Conservation (phyloP, 2,888 invertebrate species). For the Metacarcinus magister region DNA sequence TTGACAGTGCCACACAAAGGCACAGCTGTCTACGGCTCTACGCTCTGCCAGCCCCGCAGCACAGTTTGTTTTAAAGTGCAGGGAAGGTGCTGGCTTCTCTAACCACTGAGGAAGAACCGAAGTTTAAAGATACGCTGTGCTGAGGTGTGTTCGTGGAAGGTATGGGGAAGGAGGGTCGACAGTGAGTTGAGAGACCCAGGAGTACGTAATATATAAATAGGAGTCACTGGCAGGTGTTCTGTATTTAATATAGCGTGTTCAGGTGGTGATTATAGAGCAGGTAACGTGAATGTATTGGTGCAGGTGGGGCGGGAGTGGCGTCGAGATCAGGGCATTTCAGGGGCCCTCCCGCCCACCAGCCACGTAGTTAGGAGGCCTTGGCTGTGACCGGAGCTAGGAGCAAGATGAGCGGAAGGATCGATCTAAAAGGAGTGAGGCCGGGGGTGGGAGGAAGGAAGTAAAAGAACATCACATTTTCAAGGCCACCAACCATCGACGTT, state of each 20-base stretch:
- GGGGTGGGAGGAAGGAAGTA: constrained; percentile 21
- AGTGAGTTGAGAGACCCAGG: neutral
- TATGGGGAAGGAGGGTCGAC: too few species aligned
- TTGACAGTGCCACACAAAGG: neutral
- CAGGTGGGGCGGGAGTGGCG: neutral
- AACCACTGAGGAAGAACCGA: too few species aligned
- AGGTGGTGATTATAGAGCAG: neutral
- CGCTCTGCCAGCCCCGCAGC: neutral
- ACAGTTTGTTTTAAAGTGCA: too few species aligned
- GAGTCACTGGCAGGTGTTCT: neutral
- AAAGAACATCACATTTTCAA: neutral
- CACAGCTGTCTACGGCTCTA: neutral
- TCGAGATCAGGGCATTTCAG: neutral
- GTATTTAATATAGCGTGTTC: neutral
- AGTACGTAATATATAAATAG: neutral
- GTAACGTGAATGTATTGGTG: neutral
- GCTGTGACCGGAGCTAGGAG: constrained; percentile 17
- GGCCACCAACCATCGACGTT: neutral
- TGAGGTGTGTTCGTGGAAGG: too few species aligned
- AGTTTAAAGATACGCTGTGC: too few species aligned
- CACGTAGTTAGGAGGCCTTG: neutral
- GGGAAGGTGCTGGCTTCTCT: too few species aligned
- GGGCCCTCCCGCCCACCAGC: neutral
- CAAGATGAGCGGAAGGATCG: neutral
- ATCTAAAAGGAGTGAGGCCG: neutral